Conservation (phyloP, 2,888 invertebrate genomes). For the Caenorhabditis macrosperma region DNA sequence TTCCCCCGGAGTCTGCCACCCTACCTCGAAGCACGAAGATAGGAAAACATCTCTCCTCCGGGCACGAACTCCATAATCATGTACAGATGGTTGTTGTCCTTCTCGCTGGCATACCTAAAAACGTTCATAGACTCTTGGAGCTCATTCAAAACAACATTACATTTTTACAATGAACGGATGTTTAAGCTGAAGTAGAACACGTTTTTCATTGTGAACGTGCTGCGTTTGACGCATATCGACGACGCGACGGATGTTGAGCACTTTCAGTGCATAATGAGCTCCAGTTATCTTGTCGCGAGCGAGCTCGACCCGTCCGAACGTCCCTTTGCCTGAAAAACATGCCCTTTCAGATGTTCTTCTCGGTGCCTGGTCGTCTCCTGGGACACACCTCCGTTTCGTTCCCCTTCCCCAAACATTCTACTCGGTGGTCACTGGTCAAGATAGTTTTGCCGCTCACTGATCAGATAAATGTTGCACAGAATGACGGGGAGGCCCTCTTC, state of each 20-base stretch:
- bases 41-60: conserved; percentile 92
- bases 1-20: too few relatives aligned
- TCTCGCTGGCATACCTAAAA: conserved; percentile 91
- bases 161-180: conserved; percentile 97
- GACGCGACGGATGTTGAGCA: conserved; percentile 87
- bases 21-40: conserved; percentile 68
- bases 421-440: conserved; percentile 55
- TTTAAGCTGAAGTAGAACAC: conserved; percentile 88
- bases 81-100: conserved; percentile 92
- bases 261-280: conserved; percentile 93
- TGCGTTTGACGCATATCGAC: conserved; percentile 94
- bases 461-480: conserved; percentile 56
- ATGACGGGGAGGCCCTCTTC: conserved; percentile 20
- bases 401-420: conserved; percentile 14
- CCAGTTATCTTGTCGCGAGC: conserved; percentile 83
- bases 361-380: conserved; percentile 17
- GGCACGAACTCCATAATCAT: conserved; percentile 98
- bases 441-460: conserved; percentile 55
- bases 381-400: conserved; percentile 26
- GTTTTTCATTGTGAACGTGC: conserved; percentile 97
- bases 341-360: conserved; percentile 14
- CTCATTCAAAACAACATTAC: conserved; percentile 86
- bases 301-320: conserved; percentile 94
- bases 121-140: not conserved
- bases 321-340: conserved; percentile 86